Percentiles rank a stretch among this genome's conserved stretches.
phyloP scores from a whole-genome alignment of 2,113 vertebrate species.

The Fulmarus glacialis region DNA sequence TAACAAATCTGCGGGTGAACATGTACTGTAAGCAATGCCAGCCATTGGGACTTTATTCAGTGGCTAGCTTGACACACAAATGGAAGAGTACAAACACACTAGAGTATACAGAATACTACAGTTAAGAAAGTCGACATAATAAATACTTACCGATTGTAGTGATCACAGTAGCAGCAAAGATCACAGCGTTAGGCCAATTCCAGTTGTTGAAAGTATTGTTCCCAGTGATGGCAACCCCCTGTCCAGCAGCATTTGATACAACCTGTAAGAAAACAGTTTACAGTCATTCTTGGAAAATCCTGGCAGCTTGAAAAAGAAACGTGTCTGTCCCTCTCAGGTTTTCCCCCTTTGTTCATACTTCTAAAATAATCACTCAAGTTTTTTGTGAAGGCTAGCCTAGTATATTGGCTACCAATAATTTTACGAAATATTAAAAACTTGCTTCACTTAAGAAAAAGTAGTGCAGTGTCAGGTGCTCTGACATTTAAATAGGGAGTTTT shows the following conservation, averaged over 20 bases:
- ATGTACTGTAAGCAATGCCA: background rate
- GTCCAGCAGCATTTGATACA: constrained; percentile 90
- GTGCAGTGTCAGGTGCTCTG: background rate
- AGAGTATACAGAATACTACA: background rate
- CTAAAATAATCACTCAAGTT: background rate
- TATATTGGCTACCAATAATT: background rate
- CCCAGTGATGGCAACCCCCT: constrained; percentile 94
- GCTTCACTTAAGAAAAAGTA: background rate
- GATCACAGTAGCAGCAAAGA: constrained; percentile 97
- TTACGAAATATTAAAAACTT: background rate
- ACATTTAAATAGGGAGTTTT: background rate
- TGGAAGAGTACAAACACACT: background rate
- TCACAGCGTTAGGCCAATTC: constrained; percentile 98
- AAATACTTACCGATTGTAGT: constrained; percentile 90
- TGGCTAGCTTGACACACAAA: background rate
- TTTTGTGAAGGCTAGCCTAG: background rate
- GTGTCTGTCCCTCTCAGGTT: background rate
- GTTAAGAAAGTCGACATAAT: background rate
- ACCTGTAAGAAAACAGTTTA: constrained; percentile 69
- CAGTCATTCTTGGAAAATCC: background rate
- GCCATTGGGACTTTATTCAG: background rate
- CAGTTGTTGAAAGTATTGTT: constrained; percentile 96
- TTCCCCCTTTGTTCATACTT: background rate
- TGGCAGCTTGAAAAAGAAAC: background rate
- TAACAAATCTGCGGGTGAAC: background rate